Evolutionary conservation across 1,140 invertebrate genomes (phyloP), one percentile per base, ranked within the genome.

Genomic region (Lepidostoma basale): DNA sequence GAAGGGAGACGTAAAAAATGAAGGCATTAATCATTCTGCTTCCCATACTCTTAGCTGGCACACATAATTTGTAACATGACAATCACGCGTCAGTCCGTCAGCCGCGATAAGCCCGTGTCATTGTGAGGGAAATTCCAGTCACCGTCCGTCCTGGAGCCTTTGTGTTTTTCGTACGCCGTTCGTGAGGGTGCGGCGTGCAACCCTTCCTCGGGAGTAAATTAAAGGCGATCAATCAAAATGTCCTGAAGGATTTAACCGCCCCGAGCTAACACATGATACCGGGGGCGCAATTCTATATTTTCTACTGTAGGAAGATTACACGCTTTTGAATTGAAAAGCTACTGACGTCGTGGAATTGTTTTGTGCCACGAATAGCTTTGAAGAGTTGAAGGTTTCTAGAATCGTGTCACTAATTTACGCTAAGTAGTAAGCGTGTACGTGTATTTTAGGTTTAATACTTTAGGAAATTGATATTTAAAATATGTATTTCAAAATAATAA

Each of bases 161-260:
- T 49, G 45, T 49, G 45, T 49, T 49, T 49, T n/a, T 23, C 22
- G 14, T 36, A 36, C 14, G 33, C 20, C 45, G 8, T n/a, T n/a
- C n/a, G n/a, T n/a, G 18, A 23, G 45, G 45, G 45, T 23, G 45
- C 45, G 33, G 33, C 33, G 10, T n/a, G 26, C 47, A 67, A 54
- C 65, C 65, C 60, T 67, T 56, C 28, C 42, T 40, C 54, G 33
- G 45, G 45, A 58, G 45, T 60, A 67, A 56, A 60, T 67, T 60
- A 60, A 47, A 58, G 65, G 65, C 39, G 47, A 67, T 67, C 65
- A 60, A 67, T 67, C 65, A 67, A 60, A 67, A 67, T 60, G 65
- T 67, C 65, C 56, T 47, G 54, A 30, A 54, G 52, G 39, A 60
- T 36, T 40, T 44, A 45, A 52, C 30, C 45, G 20, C 45, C 22